phyloP scores from a whole-genome alignment of 2,113 vertebrate species.

The Strix aluco region DNA sequence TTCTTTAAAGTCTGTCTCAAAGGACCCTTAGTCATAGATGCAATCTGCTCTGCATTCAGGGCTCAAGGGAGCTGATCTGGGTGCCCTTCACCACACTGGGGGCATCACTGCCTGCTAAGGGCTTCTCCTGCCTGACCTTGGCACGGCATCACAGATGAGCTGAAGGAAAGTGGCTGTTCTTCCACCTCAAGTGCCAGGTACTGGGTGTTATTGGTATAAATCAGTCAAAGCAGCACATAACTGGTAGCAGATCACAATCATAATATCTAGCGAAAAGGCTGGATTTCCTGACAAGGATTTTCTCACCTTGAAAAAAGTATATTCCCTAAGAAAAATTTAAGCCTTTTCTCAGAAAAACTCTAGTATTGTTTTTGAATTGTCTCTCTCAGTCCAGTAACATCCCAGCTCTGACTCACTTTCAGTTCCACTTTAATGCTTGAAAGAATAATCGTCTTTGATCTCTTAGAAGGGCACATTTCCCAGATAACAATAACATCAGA shows the following conservation, averaged over 20 bases:
- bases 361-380: not conserved
- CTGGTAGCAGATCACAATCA: not conserved
- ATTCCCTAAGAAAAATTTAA: not conserved
- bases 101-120: not conserved
- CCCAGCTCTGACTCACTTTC: conserved; percentile 48
- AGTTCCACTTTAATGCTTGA: conserved; percentile 34
- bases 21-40: not conserved
- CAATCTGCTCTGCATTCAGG: not conserved
- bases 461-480: not conserved
- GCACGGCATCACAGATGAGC: accelerated
- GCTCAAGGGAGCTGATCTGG: accelerated
- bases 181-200: not conserved
- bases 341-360: not conserved
- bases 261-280: not conserved
- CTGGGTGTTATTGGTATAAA: not conserved
- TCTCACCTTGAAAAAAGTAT: not conserved
- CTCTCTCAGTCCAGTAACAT: not conserved
- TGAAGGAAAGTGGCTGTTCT: not conserved
- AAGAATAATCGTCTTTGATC: conserved; percentile 9
- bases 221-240: not conserved
- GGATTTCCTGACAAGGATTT: not conserved
- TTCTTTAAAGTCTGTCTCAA: not conserved
- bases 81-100: accelerated
- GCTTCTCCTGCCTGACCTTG: not conserved
- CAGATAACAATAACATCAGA: not conserved